Conservation (phyloP, 92 coral and sea anemone genomes). For the Actinernus sp. region DNA sequence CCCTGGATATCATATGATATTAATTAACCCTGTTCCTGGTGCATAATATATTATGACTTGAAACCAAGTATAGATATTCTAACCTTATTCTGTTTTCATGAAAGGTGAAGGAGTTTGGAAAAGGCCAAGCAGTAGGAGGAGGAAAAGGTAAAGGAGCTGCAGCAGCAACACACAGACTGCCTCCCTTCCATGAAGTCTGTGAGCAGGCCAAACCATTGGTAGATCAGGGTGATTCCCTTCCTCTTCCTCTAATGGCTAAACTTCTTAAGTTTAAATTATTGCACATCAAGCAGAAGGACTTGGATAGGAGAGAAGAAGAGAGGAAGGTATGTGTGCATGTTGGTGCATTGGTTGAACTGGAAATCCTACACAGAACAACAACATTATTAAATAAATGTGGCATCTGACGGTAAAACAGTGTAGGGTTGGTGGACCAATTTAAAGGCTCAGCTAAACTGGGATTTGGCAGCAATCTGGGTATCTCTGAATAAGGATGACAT, state of each 20-base stretch:
- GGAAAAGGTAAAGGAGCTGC: slow-evolving; percentile 96
- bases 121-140: slow-evolving; percentile 77
- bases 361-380: no score
- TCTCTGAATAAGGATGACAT: no score
- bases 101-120: slow-evolving; percentile 88
- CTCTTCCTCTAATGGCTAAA: slow-evolving; percentile 89
- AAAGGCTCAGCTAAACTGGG: no score
- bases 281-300: slow-evolving; percentile 86
- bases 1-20: neutral
- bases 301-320: slow-evolving; percentile 96
- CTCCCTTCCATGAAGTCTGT: slow-evolving; percentile 93
- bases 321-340: slow-evolving; percentile 80
- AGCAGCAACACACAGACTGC: slow-evolving; percentile 78
- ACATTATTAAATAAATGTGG: no score
- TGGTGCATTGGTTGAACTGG: no score
- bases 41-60: neutral
- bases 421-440: no score
- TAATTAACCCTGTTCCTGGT: no score
- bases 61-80: neutral
- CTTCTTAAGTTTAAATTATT: slow-evolving; percentile 91
- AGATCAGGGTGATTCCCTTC: slow-evolving; percentile 90
- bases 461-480: no score
- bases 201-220: slow-evolving; percentile 93
- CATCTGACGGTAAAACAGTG: no score
- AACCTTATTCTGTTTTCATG: neutral